Evolutionary conservation across 2,797 vertebrate genomes (phyloP), one percentile per base, ranked within the genome.

Genomic region (Urosaurus nigricauda): DNA sequence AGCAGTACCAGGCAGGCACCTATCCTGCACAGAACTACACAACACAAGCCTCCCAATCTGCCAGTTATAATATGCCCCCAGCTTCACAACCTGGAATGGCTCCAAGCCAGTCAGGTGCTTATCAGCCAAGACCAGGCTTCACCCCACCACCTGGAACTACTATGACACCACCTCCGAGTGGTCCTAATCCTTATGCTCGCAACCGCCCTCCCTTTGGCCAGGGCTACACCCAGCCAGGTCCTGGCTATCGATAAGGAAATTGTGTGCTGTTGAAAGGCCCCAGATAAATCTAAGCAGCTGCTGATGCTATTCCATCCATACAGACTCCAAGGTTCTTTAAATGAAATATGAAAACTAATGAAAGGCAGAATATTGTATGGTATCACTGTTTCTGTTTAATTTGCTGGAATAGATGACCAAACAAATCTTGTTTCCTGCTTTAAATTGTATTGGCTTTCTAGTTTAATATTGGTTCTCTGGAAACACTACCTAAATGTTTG

Each of bases 211-310:
- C 98, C 78, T 99, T 98, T 19, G 98, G 98, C 87, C 98, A 98
- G 97, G 98, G 98, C 88, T 99, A 99, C 90, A 93, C 98, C 94
- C 99, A 99, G 86, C 98, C 99, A 0, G 99, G 99, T 73, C 99
- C 99, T 1, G 99, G 99, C 63, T 99, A 99, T 96, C 97, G 97
- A 94, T 98, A 98, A 96, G 89, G 87, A 86, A 84, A 74, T 68
- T 87, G 3, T 77, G 40, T 21, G 87, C 74, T 21, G 26, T 73
- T 24, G 14, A 2, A 0, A 29, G 5, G 84, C 79, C 85, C 86
- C 77, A 88, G 87, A 63, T 88, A 47, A 94, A 78, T 63, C 53
- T 2, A 0, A 40, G 75, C 75, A 2, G 70, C 90, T 88, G 82
- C 83, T 92, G 88, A 40, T 87, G 43, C 13, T 65, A 87, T 88